phyloP scores from a whole-genome alignment of 2,113 vertebrate species.

The Cochlearius cochlearius region DNA sequence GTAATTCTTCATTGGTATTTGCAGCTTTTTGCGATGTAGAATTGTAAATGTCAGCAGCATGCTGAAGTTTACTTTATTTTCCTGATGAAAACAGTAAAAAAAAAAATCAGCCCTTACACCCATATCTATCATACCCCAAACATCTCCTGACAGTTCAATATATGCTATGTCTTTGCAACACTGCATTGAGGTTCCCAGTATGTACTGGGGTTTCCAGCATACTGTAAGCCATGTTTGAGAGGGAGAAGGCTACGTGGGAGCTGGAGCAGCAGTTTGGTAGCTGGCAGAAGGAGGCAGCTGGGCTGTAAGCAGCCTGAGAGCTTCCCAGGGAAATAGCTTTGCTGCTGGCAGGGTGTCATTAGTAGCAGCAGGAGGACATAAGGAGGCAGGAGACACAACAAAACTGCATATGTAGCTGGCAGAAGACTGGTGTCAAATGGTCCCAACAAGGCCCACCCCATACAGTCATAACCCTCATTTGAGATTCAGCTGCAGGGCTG shows the following conservation, averaged over 20 bases:
- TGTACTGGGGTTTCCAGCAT: neutral
- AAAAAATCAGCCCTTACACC: neutral
- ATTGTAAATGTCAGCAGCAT: neutral
- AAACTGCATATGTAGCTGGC: neutral
- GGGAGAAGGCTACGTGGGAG: neutral
- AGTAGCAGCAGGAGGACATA: slow-evolving; percentile 9
- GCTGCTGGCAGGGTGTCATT: slow-evolving; percentile 4
- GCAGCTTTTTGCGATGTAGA: neutral
- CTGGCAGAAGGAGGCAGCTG: neutral
- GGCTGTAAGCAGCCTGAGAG: neutral
- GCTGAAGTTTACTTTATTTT: neutral
- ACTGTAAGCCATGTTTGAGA: neutral
- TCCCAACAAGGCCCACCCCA: neutral
- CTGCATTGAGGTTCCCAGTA: neutral
- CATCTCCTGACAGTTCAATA: neutral
- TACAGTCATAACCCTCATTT: neutral
- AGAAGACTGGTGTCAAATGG: neutral
- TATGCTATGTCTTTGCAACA: neutral
- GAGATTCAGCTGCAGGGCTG: neutral
- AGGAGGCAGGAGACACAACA: neutral
- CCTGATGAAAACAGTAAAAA: neutral
- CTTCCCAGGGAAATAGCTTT: neutral
- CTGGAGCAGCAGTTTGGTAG: neutral
- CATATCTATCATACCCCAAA: neutral
- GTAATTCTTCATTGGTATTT: neutral